Base-by-base conservation (phyloP, 2,888 invertebrate genomes). In the Onthophagus sagittarius region DNA sequence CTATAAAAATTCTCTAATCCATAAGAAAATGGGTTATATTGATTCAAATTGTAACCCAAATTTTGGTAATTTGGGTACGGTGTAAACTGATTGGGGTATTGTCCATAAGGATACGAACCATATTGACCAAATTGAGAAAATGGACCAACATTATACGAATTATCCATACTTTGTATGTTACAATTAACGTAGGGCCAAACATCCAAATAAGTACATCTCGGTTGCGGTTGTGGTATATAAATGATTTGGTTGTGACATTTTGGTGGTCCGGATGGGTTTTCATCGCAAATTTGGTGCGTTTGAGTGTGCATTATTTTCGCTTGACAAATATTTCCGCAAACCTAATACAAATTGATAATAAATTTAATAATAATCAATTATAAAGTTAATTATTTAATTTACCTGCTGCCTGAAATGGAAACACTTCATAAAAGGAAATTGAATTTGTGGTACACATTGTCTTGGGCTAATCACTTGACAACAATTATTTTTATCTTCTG, bases 101-200 rank as follows among this genome's bases (percentile, higher is more conserved):
- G 64, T 23, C 9, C 15, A 64, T 64, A 13, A 13, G 11, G 23
- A 3, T 62, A 13, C n/a, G n/a, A 62, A 62, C 63, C 63, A 63
- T 63, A n/a, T 15, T 63, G 15, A 14, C 13, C 9, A 63, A 7
- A 63, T 63, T 15, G 15, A 14, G 11, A 2, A 63, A 53, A 53
- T 4, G 39, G 39, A 53, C 67, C 67, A 67, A 67, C 67, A 23
- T 67, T 67, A 32, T 67, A 67, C 7, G 39, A 53, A 53, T 7
- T 11, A 11, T 53, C 39, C 39, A 53, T 53, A 53, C 39, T 53
- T 53, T 53, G 69, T 53, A 81, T 77, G 11, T 80, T 80, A 76
- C 84, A 84, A 1, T 78, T 73, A 0, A 85, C 83, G 72, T 84
- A 86, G 0, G 86, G 86, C 85, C 85, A 86, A 9, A 72, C 72